Evolutionary conservation across 1,140 invertebrate species (phyloP).

Genomic region (Atopsyche davidsoni): DNA sequence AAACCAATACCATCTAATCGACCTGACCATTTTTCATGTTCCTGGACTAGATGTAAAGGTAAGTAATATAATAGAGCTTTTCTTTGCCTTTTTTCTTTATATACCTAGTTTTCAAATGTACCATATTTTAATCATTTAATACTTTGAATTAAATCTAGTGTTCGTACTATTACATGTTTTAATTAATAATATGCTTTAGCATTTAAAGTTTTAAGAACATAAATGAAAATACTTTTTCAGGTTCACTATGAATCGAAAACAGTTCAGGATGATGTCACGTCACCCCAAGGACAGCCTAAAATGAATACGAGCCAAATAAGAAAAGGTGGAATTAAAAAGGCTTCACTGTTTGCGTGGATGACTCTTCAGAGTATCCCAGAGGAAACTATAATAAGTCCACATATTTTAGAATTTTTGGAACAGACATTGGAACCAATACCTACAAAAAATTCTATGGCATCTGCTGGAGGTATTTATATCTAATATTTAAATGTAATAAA

Average conservation of each 20-base stretch:
- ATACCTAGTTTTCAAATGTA: not conserved
- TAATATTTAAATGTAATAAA: too few species aligned
- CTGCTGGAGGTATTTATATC: slow-evolving; percentile 33
- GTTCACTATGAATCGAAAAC: slow-evolving; percentile 85
- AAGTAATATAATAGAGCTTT: slow-evolving; percentile 16
- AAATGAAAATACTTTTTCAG: slow-evolving; percentile 35
- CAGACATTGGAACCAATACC: slow-evolving; percentile 92
- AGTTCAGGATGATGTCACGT: slow-evolving; percentile 53
- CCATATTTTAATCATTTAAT: not conserved
- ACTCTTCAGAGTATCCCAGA: slow-evolving; percentile 93
- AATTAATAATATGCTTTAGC: too few species aligned
- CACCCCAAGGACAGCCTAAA: slow-evolving; percentile 34
- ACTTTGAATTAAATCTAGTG: not conserved
- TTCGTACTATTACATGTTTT: too few species aligned
- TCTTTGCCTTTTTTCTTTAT: slow-evolving; percentile 9
- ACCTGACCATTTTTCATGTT: slow-evolving; percentile 89
- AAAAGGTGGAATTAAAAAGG: slow-evolving; percentile 76
- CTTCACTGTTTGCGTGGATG: slow-evolving; percentile 91
- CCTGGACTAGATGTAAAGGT: slow-evolving; percentile 93
- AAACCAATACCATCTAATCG: slow-evolving; percentile 55
- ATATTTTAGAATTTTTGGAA: slow-evolving; percentile 90
- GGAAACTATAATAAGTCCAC: slow-evolving; percentile 91
- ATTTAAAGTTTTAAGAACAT: too few species aligned
- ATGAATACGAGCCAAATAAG: slow-evolving; percentile 35
- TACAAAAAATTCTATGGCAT: slow-evolving; percentile 52